Percentiles rank a stretch among this genome's conserved stretches.
These are phyloP conservation scores for Brachionichthys hirsutus DNA, from an alignment of 2,113 vertebrate species.

Conservation along the genomic window DNA sequence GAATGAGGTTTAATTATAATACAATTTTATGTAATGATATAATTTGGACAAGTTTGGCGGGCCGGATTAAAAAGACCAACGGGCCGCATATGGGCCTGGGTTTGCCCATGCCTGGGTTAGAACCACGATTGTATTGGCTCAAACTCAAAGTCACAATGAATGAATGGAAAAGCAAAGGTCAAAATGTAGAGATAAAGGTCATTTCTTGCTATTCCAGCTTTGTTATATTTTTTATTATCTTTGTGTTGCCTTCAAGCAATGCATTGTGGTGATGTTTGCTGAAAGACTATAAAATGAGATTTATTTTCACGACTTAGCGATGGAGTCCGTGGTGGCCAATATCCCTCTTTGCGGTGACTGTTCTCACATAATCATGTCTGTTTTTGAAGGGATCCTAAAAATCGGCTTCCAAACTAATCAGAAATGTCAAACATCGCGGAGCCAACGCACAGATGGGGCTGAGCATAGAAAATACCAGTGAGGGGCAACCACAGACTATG, in stretches of 20 bases:
- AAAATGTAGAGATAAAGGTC: slow-evolving; percentile 9
- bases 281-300: slow-evolving; percentile 45
- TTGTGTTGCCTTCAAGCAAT: slow-evolving; percentile 30
- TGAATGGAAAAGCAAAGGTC: slow-evolving; percentile 3
- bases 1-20: too few relatives aligned
- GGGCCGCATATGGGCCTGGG: too few relatives aligned
- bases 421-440: slow-evolving; percentile 57
- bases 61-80: too few relatives aligned
- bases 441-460: slow-evolving; percentile 46
- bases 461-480: slow-evolving; percentile 61
- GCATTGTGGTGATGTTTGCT: slow-evolving; percentile 38
- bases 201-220: slow-evolving; percentile 24
- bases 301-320: slow-evolving; percentile 42
- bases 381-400: slow-evolving; percentile 52
- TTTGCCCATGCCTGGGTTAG: too few relatives aligned
- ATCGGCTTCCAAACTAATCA: slow-evolving; percentile 63
- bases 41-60: too few relatives aligned
- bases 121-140: too few relatives aligned
- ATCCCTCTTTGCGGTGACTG: slow-evolving; percentile 55
- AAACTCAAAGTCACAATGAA: slow-evolving; percentile 3
- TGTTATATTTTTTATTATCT: slow-evolving; percentile 17
- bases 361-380: slow-evolving; percentile 59
- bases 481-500: slow-evolving; percentile 70
- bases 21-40: too few relatives aligned
- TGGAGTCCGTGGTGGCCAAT: slow-evolving; percentile 42